phyloP scores from a whole-genome alignment of 2,113 vertebrate genomes.

The Accipiter cooperii region DNA sequence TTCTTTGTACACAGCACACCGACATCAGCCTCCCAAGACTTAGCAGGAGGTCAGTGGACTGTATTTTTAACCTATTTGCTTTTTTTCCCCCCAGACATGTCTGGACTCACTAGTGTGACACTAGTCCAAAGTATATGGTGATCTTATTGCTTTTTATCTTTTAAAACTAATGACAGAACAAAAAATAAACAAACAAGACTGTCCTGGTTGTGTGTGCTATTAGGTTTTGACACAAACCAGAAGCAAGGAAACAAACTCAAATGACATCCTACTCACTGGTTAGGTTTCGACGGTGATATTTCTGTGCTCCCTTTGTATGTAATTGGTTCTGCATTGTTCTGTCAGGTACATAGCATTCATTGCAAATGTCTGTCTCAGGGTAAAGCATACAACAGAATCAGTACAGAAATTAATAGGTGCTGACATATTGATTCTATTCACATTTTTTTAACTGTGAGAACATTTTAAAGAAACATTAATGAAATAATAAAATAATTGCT shows the following conservation, averaged over 20 bases:
- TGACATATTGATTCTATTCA: background rate
- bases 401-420: background rate
- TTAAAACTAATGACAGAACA: background rate
- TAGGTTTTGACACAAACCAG: background rate
- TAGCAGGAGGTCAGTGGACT: background rate
- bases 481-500: background rate
- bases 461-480: background rate
- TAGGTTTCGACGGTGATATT: background rate
- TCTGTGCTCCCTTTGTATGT: background rate
- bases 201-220: background rate
- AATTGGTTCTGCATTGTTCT: background rate
- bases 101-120: background rate
- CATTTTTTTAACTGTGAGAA: background rate
- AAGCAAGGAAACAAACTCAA: background rate
- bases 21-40: background rate
- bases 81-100: background rate
- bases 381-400: background rate
- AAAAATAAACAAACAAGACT: background rate
- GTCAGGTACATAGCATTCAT: background rate
- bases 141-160: background rate
- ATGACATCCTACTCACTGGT: background rate
- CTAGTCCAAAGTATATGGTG: background rate
- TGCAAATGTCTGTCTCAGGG: background rate
- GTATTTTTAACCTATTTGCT: background rate
- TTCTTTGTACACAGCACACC: background rate